These are phyloP conservation scores for Centropus unirufus DNA, from an alignment of 2,113 vertebrate genomes.

Conservation along the genomic window DNA sequence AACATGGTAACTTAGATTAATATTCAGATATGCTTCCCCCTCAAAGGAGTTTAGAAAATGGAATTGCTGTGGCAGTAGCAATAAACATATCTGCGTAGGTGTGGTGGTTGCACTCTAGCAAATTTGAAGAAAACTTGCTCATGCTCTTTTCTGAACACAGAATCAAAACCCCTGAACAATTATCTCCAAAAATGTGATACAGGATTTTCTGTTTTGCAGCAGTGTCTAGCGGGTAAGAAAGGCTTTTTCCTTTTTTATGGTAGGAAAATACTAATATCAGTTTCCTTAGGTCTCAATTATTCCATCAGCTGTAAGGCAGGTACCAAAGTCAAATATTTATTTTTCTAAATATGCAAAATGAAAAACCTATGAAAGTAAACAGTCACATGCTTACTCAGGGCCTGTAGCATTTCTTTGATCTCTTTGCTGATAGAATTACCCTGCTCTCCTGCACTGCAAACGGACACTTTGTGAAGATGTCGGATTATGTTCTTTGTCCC, in stretches of 20 bases:
- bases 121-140: not conserved
- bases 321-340: not conserved
- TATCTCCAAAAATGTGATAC: not conserved
- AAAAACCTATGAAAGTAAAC: not conserved
- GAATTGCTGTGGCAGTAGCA: not conserved
- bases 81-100: not conserved
- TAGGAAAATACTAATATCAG: not conserved
- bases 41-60: not conserved
- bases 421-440: conserved; percentile 30
- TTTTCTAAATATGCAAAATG: not conserved
- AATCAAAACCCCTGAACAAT: not conserved
- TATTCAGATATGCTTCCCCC: not conserved
- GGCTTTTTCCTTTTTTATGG: not conserved
- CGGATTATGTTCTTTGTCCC: conserved; percentile 43
- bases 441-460: not conserved
- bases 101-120: not conserved
- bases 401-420: conserved; percentile 44
- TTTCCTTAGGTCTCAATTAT: not conserved
- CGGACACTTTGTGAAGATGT: not conserved
- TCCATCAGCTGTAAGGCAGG: not conserved
- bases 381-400: not conserved
- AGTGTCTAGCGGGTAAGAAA: not conserved
- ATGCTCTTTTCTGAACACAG: fast-evolving
- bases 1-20: not conserved
- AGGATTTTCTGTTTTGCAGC: not conserved